Conservation (phyloP, 2,888 invertebrate species). For the Campopleginae sp. region DNA sequence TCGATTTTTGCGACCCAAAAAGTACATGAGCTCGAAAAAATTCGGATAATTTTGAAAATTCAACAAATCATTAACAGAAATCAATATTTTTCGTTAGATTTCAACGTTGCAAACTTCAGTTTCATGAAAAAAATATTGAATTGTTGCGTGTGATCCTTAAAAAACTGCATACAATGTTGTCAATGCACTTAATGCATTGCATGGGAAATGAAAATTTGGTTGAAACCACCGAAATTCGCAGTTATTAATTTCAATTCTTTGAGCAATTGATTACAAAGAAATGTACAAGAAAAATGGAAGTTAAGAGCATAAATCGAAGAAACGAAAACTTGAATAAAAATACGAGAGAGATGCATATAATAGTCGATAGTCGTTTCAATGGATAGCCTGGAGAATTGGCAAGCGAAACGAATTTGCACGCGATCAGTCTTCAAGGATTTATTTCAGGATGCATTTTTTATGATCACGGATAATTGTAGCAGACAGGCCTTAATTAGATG, state of each 20-base stretch:
- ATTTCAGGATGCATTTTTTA: conserved; percentile 71
- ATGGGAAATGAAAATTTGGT: not conserved
- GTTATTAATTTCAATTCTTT: not conserved
- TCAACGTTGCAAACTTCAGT: too few relatives aligned
- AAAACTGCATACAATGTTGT: not conserved
- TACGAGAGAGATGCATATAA: not conserved
- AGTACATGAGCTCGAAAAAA: too few relatives aligned
- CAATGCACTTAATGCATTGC: too few relatives aligned
- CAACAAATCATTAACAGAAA: too few relatives aligned
- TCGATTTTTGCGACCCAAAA: too few relatives aligned
- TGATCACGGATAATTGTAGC: conserved; percentile 72
- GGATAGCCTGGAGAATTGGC: not conserved
- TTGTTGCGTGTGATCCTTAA: not conserved
- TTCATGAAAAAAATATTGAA: not conserved
- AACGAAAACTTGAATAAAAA: not conserved
- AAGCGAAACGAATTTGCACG: conserved; percentile 1
- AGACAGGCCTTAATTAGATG: conserved; percentile 71
- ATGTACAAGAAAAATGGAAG: not conserved
- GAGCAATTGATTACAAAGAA: not conserved
- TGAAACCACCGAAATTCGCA: not conserved
- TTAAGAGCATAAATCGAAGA: not conserved
- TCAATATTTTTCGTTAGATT: too few relatives aligned
- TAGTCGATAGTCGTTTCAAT: not conserved
- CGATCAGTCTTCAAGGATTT: conserved; percentile 49
- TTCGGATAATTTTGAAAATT: too few relatives aligned